Conservation (phyloP, 2,888 invertebrate genomes). For the Pollenia labialis region DNA sequence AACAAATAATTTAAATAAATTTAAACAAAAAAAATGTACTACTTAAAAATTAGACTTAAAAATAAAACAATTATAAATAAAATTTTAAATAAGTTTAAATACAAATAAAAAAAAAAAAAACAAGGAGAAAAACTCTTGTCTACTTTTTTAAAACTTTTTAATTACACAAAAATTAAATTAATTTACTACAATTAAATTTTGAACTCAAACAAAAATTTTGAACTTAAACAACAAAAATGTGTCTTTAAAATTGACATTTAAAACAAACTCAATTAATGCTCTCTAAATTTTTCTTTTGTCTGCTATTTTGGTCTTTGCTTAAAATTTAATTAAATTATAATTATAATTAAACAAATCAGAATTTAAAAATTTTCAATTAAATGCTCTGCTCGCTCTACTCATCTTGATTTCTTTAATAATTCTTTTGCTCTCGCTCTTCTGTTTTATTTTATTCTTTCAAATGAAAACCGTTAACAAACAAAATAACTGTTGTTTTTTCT, state of each 20-base stretch:
- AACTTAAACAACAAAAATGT: too few species aligned
- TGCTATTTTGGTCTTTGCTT: conserved; percentile 57
- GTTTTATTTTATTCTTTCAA: background rate
- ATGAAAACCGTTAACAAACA: conserved; percentile 6
- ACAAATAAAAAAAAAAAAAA: background rate
- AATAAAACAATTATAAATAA: background rate
- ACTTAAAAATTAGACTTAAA: conserved; percentile 12
- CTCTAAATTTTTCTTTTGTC: conserved; percentile 48
- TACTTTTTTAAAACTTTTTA: too few species aligned
- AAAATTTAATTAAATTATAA: conserved; percentile 25
- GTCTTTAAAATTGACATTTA: too few species aligned
- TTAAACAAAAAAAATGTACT: conserved; percentile 1
- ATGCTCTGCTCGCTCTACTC: conserved; percentile 41
- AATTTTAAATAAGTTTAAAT: background rate
- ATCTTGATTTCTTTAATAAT: background rate
- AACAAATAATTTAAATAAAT: conserved; percentile 5
- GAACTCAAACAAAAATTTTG: too few species aligned
- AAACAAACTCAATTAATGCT: conserved; percentile 41
- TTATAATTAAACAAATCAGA: conserved; percentile 32
- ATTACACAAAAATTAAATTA: too few species aligned
- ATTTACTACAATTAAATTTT: too few species aligned
- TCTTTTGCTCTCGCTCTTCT: conserved; percentile 41
- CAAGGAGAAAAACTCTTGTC: too few species aligned
- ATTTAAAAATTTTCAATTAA: conserved; percentile 20
- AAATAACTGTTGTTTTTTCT: conserved; percentile 1